Conservation (phyloP, 1,140 invertebrate species). For the Drosophila parabipectinata region DNA sequence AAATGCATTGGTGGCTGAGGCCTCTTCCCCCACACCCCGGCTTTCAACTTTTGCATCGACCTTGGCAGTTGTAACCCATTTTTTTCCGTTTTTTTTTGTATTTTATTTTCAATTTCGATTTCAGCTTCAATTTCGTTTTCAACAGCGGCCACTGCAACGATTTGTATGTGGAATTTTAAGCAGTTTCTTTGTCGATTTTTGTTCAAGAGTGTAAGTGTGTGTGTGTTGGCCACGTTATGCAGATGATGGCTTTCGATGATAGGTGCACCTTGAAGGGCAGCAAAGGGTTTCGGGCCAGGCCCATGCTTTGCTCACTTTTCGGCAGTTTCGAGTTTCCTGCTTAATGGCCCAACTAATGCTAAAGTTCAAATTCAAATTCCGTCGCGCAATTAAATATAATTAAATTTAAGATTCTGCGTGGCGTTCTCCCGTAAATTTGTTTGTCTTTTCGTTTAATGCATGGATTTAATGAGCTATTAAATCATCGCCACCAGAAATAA, state of each 20-base stretch:
- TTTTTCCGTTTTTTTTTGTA: conserved; percentile 10
- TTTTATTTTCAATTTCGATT: conserved; percentile 48
- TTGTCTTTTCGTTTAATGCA: conserved; percentile 34
- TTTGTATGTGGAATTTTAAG: conserved; percentile 76
- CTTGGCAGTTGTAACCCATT: conserved; percentile 71
- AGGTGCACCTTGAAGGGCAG: conserved; percentile 53
- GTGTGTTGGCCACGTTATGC: conserved; percentile 22
- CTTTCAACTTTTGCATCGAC: conserved; percentile 47
- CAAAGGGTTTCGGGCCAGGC: background rate
- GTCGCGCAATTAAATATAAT: conserved; percentile 64
- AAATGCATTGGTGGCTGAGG: conserved; percentile 10
- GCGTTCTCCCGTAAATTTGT: conserved; percentile 25
- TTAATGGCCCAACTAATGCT: conserved; percentile 59
- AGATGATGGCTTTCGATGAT: conserved; percentile 19
- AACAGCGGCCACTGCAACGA: conserved; percentile 61
- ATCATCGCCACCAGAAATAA: conserved; percentile 10
- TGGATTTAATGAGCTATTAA: conserved; percentile 64
- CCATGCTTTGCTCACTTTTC: conserved; percentile 10
- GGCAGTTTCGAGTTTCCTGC: conserved; percentile 31
- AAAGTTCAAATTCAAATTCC: conserved; percentile 60
- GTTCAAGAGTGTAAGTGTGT: conserved; percentile 2
- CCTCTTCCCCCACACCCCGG: background rate
- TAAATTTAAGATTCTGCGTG: conserved; percentile 33
- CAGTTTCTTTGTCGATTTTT: conserved; percentile 45
- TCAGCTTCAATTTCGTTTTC: conserved; percentile 30